Evolutionary conservation across 2,113 vertebrate species (phyloP).

Genomic region (Tringa solitaria): DNA sequence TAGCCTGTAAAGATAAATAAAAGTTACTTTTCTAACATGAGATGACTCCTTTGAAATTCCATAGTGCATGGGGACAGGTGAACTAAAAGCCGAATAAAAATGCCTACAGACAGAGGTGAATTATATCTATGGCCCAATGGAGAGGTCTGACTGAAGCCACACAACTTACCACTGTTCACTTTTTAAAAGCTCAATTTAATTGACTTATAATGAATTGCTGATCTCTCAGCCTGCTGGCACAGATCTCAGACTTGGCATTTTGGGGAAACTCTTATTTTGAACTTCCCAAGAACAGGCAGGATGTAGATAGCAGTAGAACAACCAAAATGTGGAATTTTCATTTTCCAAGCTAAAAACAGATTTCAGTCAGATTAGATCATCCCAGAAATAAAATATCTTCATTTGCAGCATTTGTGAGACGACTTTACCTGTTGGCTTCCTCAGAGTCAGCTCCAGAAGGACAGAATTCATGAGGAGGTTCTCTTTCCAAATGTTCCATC

Average conservation of each 20-base stretch:
- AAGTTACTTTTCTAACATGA: background rate
- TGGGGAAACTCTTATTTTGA: background rate
- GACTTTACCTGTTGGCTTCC: constrained; percentile 71
- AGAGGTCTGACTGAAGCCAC: constrained; percentile 44
- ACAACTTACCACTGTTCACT: background rate
- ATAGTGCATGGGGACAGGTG: background rate
- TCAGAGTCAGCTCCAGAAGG: constrained; percentile 69
- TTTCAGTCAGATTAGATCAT: constrained; percentile 55
- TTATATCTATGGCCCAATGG: background rate
- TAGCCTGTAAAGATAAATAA: constrained; percentile 31
- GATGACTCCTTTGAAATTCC: background rate
- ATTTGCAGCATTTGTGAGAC: constrained; percentile 68
- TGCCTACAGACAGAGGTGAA: background rate
- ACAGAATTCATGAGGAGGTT: constrained; percentile 68
- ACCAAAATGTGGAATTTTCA: constrained; percentile 11
- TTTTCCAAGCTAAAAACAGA: constrained; percentile 61
- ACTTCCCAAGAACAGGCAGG: background rate
- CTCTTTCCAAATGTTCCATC: constrained; percentile 73
- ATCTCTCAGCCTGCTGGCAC: background rate
- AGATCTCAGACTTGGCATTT: background rate
- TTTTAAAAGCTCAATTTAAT: background rate
- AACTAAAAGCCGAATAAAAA: background rate
- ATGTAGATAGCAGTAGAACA: constrained; percentile 44
- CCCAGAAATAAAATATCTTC: constrained; percentile 66
- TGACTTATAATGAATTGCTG: background rate